These are phyloP conservation scores for Lepidurus arcticus DNA, from an alignment of 1,140 invertebrate species.

Conservation along the genomic window DNA sequence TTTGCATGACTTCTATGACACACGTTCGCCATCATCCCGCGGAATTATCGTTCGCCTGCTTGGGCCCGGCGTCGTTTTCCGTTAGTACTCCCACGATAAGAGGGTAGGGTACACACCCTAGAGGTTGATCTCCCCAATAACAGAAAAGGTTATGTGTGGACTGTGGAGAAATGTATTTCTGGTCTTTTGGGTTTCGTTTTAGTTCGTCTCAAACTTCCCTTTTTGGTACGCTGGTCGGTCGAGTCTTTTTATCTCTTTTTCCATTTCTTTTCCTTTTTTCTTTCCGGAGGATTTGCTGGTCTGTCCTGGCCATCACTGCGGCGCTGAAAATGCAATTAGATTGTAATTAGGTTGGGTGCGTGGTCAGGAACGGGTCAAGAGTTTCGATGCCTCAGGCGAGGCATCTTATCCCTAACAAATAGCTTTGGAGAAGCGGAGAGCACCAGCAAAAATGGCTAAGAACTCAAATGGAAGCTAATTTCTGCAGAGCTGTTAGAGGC, in stretches of 20 bases:
- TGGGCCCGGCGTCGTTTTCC: background rate
- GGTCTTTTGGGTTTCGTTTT: background rate
- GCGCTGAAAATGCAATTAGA: conserved; percentile 7
- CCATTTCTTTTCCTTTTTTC: background rate
- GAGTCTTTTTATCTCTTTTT: background rate
- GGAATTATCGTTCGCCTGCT: background rate
- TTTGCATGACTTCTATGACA: conserved; percentile 15
- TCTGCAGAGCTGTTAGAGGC: background rate
- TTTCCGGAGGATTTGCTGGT: background rate
- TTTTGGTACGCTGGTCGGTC: background rate
- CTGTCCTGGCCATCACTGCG: background rate
- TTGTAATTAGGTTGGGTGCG: conserved; percentile 12
- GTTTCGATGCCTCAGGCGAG: background rate
- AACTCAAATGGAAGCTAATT: background rate
- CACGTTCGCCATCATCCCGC: background rate
- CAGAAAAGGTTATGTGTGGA: background rate
- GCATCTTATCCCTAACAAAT: conserved; percentile 10
- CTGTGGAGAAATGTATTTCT: background rate
- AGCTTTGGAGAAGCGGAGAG: background rate
- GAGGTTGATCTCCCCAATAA: background rate
- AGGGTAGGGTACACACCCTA: background rate
- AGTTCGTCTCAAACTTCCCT: background rate
- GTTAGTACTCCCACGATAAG: background rate
- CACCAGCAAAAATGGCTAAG: background rate
- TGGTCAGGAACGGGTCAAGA: background rate